These are phyloP conservation scores for Ceriagrion tenellum DNA, from an alignment of 2,888 invertebrate species.

Conservation along the genomic window DNA sequence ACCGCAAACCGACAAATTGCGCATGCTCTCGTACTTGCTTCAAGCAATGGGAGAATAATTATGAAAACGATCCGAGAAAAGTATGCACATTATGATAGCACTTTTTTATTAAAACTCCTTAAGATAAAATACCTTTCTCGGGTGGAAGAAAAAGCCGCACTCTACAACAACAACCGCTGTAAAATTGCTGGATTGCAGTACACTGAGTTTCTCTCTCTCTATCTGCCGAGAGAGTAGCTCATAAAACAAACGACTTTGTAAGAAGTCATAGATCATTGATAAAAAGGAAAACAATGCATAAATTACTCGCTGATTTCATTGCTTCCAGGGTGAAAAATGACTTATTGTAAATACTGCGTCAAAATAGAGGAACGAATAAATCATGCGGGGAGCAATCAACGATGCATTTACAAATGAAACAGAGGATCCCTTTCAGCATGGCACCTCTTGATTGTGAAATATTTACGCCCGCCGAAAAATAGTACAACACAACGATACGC, in stretches of 20 bases:
- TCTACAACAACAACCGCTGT: not conserved
- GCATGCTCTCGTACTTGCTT: not conserved
- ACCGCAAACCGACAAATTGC: constrained; percentile 39
- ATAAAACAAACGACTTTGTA: not conserved
- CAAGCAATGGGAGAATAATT: not conserved
- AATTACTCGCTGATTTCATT: not conserved
- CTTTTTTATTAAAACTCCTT: not conserved
- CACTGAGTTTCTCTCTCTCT: not conserved
- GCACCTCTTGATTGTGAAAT: constrained; percentile 1
- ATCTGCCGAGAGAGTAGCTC: not conserved
- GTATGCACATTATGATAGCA: not conserved
- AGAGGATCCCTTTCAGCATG: constrained; percentile 12
- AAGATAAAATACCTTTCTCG: not conserved
- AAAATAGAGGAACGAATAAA: not conserved
- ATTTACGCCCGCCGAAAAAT: constrained; percentile 8
- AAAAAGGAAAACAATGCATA: not conserved
- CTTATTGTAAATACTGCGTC: not conserved
- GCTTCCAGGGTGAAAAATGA: not conserved
- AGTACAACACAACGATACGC: not conserved
- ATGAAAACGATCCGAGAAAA: not conserved
- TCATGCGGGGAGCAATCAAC: not conserved
- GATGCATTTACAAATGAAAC: constrained; percentile 32
- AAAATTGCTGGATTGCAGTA: not conserved
- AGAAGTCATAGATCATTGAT: not conserved
- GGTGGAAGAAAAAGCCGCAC: not conserved